Percentiles rank a stretch among this genome's conserved stretches.
Conservation (phyloP, 1,140 invertebrate genomes). For the Sinella curviseta region DNA sequence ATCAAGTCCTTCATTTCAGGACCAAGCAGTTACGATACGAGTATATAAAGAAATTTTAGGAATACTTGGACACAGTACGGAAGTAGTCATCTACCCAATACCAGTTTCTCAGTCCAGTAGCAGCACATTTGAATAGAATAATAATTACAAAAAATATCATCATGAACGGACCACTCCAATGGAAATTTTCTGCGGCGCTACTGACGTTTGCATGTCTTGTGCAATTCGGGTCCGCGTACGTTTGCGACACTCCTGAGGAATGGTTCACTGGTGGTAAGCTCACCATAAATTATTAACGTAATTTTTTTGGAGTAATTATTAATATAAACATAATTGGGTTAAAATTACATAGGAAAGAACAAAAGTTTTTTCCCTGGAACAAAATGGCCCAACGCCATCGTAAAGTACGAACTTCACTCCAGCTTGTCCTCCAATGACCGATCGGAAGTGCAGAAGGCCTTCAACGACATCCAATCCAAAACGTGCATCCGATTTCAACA, state of each 20-base stretch:
- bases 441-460: not conserved
- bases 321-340: not conserved
- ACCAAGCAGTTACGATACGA: too few relatives aligned
- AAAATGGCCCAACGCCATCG: not conserved
- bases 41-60: too few relatives aligned
- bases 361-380: not conserved
- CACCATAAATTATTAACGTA: not conserved
- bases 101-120: too few relatives aligned
- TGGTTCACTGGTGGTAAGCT: not conserved
- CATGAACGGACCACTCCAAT: too few relatives aligned
- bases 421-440: not conserved
- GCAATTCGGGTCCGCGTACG: too few relatives aligned
- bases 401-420: slow-evolving; percentile 2
- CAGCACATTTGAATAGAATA: too few relatives aligned
- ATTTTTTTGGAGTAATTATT: not conserved
- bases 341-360: not conserved
- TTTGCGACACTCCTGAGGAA: slow-evolving; percentile 8
- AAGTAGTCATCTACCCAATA: too few relatives aligned
- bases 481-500: not conserved
- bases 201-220: too few relatives aligned
- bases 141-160: too few relatives aligned
- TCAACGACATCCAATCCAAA: not conserved
- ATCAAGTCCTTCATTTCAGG: too few relatives aligned
- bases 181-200: too few relatives aligned
- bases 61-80: too few relatives aligned